Base-by-base conservation (phyloP, 2,113 vertebrate genomes). In the Zosterops japonicus region DNA sequence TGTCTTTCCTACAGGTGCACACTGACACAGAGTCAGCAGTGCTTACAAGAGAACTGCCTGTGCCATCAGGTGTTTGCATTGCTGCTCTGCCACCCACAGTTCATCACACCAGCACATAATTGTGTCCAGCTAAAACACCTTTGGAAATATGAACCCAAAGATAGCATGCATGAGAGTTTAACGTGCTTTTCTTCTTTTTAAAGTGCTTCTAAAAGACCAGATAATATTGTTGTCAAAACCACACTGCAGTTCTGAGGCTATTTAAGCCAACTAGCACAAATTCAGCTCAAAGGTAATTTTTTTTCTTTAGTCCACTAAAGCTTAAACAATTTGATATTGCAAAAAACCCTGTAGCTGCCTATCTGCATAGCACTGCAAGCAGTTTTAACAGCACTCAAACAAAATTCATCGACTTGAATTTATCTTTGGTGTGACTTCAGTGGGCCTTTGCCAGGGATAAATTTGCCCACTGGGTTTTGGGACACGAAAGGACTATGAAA, bases 401-500 rank as follows among this genome's bases (percentile, higher is more conserved):
- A 81, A 96, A 93, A 83, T 90, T 83, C 57, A 79, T 17, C 83
- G 87, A 91, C 79, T 81, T 87, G 83, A 94, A 95, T 93, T 94
- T 80, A 55, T 93, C 71, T 83, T 61, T 80, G 33, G 57, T 94
- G 65, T 27, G 91, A 94, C 49, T 93, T 71, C 76, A 84, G 57
- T 9, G 55, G 82, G 71, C 52, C 84, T 93, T 55, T 83, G 27
- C 56, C 64, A 92, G 71, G 47, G 60, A 86, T 46, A 76, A 88
- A 93, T 86, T 60, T 94, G 47, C 85, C 89, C 89, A 44, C 31
- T 60, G 89, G 57, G 55, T 53, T 82, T 47, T 56, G 46, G 65
- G 88, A 82, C 57, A 82, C 2, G 3, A 92, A 90, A 76, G 17
- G 36, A 44, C 53, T 61, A 23, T 9, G 59, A 76, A 91, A 94